phyloP scores from a whole-genome alignment of 2,888 invertebrate species.

The Parnassius glacialis region DNA sequence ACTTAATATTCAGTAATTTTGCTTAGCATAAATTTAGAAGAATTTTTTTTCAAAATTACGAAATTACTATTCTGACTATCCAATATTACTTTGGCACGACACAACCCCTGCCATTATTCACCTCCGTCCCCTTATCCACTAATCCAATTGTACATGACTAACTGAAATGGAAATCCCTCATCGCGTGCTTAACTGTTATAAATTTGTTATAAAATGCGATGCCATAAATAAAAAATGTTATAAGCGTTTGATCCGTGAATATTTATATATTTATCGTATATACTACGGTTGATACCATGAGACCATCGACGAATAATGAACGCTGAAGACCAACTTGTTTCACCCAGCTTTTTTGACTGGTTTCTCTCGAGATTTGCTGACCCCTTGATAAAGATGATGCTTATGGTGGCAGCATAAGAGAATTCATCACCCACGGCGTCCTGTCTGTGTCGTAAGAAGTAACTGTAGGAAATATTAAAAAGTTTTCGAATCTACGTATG shows the following conservation, averaged over 20 bases:
- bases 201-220: conserved; percentile 13
- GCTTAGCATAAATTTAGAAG: too few species aligned
- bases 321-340: too few species aligned
- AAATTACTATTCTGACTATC: neutral
- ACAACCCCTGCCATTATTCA: neutral
- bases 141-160: conserved; percentile 48
- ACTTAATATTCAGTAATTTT: too few species aligned
- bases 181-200: conserved; percentile 38
- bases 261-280: neutral
- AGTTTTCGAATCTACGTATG: too few species aligned
- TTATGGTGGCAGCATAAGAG: too few species aligned
- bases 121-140: conserved; percentile 24
- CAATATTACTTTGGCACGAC: neutral
- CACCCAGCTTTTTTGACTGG: too few species aligned
- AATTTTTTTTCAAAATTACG: neutral
- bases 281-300: neutral
- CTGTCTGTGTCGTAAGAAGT: too few species aligned
- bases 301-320: too few species aligned
- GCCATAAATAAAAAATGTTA: conserved; percentile 3
- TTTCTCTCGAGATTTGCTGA: too few species aligned
- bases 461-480: too few species aligned
- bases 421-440: too few species aligned
- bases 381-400: too few species aligned
- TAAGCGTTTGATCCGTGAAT: neutral
- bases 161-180: conserved; percentile 37